Evolutionary conservation across 2,113 vertebrate genomes (phyloP).

Genomic region (Rhea americana): DNA sequence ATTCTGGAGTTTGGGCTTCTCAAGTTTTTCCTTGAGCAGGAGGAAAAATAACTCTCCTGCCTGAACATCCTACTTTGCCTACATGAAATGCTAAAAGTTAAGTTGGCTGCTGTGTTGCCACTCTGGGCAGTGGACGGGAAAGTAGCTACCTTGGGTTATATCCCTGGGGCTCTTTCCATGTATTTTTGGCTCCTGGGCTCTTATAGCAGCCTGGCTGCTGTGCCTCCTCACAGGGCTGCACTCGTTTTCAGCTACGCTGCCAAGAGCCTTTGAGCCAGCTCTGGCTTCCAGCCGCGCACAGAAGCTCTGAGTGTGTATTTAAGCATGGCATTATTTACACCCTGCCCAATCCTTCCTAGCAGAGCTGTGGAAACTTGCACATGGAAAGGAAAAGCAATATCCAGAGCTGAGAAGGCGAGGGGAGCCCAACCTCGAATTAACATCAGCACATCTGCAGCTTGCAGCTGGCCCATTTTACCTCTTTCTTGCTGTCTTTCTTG

Average conservation of each 20-base stretch:
- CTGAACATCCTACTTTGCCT: neutral
- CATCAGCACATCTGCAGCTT: neutral
- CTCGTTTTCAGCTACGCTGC: too few species aligned
- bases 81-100: rapidly evolving
- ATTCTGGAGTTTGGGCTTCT: neutral
- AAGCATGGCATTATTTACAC: rapidly evolving
- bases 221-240: too few species aligned
- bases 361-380: neutral
- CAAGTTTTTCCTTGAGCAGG: neutral
- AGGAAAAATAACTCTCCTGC: neutral
- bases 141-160: neutral
- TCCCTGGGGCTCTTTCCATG: neutral
- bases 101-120: neutral
- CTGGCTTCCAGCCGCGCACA: too few species aligned
- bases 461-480: neutral
- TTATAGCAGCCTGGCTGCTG: too few species aligned
- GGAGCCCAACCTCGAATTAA: neutral
- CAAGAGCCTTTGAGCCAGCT: too few species aligned
- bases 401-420: rapidly evolving
- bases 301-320: too few species aligned
- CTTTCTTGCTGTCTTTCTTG: neutral
- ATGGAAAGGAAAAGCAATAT: neutral
- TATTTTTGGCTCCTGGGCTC: too few species aligned
- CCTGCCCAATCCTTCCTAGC: rapidly evolving
- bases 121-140: neutral